Percentiles rank a stretch among this genome's conserved stretches.
phyloP scores from a whole-genome alignment of 2,797 vertebrate species.

The Hydrocynus forskahlii region DNA sequence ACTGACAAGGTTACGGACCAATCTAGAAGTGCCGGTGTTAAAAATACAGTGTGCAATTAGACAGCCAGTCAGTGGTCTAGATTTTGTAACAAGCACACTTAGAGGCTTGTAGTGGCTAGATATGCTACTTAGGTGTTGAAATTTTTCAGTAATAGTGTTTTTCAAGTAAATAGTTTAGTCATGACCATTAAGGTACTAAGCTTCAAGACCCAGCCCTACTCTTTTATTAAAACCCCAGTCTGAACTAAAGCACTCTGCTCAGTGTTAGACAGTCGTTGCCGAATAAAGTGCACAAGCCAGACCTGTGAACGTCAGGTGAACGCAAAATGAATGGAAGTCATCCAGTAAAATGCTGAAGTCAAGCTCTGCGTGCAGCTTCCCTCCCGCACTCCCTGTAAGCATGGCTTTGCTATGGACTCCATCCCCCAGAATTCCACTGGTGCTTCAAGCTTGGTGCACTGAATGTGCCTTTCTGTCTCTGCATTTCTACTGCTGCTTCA shows the following conservation, averaged over 20 bases:
- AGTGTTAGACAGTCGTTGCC: neutral
- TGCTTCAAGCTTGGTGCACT: constrained; percentile 67
- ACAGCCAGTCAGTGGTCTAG: no score
- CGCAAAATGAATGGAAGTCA: constrained; percentile 47
- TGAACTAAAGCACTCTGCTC: neutral
- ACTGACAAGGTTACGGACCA: no score
- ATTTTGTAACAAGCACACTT: no score
- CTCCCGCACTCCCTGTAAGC: constrained; percentile 51
- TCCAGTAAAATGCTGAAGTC: constrained; percentile 62
- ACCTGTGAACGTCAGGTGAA: neutral
- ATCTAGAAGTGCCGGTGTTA: no score
- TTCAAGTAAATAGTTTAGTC: no score
- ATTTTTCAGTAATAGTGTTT: no score
- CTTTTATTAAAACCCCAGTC: neutral
- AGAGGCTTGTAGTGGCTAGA: no score
- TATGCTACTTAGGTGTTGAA: no score
- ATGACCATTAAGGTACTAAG: no score
- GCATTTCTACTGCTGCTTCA: constrained; percentile 14
- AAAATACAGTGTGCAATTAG: no score
- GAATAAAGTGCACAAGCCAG: neutral
- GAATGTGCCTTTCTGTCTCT: constrained; percentile 24
- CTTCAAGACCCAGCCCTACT: neutral
- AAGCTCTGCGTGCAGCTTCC: constrained; percentile 37
- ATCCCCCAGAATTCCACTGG: constrained; percentile 70
- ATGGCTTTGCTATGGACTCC: constrained; percentile 68